phyloP scores from a whole-genome alignment of 2,888 invertebrate genomes.

The Dryobota labecula region DNA sequence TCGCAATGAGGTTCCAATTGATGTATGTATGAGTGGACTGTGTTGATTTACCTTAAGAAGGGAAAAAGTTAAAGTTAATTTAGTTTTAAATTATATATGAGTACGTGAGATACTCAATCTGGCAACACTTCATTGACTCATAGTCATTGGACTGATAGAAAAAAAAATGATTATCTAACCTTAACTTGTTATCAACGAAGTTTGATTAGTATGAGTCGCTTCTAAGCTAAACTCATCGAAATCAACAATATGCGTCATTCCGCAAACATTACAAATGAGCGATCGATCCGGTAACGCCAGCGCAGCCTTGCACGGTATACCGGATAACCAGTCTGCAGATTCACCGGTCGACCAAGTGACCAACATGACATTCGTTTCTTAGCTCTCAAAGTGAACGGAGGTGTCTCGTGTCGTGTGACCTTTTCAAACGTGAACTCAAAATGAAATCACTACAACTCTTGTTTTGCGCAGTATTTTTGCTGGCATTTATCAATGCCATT shows the following conservation, averaged over 20 bases:
- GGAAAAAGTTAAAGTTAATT: too few species aligned
- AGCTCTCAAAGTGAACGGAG: slow-evolving; percentile 1
- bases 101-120: too few species aligned
- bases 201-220: slow-evolving; percentile 23
- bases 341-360: slow-evolving; percentile 4
- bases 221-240: slow-evolving; percentile 17
- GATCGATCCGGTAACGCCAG: slow-evolving; percentile 7
- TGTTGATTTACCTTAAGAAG: too few species aligned
- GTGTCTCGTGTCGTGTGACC: slow-evolving; percentile 6
- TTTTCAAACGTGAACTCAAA: slow-evolving; percentile 1
- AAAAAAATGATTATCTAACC: slow-evolving; percentile 1
- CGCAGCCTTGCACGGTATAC: slow-evolving; percentile 21
- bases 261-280: slow-evolving; percentile 7
- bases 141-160: slow-evolving; percentile 11
- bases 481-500: not conserved
- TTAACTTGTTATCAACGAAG: not conserved
- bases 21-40: too few species aligned
- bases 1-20: too few species aligned
- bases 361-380: not conserved
- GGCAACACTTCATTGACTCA: not conserved
- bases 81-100: too few species aligned
- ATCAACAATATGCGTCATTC: slow-evolving; percentile 18
- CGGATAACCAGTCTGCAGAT: slow-evolving; percentile 35
- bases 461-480: slow-evolving; percentile 9
- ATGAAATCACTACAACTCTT: slow-evolving; percentile 22